Evolutionary conservation across 2,797 vertebrate genomes (phyloP).

Genomic region (Semotilus atromaculatus): DNA sequence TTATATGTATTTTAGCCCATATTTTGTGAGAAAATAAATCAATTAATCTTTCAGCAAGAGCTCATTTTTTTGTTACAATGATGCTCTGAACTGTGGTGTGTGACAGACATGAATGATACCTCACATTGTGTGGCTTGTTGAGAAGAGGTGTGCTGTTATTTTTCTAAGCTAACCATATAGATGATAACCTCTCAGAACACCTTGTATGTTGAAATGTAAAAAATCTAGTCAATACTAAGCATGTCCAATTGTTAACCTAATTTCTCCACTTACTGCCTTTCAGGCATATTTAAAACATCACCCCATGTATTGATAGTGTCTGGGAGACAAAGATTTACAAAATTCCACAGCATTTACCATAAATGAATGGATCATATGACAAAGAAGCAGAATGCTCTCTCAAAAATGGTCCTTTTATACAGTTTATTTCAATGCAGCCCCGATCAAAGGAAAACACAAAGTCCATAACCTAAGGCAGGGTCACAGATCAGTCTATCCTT

Average conservation of each 20-base stretch:
- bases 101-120: no score
- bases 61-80: background rate
- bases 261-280: background rate
- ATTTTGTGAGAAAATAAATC: background rate
- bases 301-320: no score
- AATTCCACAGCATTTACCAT: background rate
- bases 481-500: slow-evolving; percentile 20
- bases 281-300: background rate
- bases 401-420: background rate
- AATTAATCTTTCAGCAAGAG: background rate
- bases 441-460: background rate
- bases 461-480: background rate
- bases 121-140: no score
- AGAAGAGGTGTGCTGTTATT: no score
- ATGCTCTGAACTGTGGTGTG: background rate
- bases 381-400: no score
- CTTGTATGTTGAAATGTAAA: background rate
- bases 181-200: no score
- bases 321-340: background rate
- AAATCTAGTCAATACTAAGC: background rate
- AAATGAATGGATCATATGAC: background rate
- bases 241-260: background rate
- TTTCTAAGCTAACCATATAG: no score
- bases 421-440: background rate
- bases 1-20: background rate